Evolutionary conservation across 2,113 vertebrate species (phyloP), one percentile per base, ranked within the genome.

Genomic region (Ancistrus triradiatus): DNA sequence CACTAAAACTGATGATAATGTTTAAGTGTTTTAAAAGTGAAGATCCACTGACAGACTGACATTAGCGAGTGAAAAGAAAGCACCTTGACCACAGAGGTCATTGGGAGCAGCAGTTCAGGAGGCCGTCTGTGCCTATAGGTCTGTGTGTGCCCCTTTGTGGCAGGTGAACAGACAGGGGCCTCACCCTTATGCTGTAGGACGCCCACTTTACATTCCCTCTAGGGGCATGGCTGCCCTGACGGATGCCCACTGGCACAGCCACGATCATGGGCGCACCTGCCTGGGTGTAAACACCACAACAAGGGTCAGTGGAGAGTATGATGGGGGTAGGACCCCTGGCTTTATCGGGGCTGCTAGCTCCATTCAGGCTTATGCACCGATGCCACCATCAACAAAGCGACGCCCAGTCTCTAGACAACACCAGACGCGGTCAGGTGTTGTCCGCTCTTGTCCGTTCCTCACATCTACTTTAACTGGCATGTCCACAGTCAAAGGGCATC

Each of bases 101-200:
- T 19, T 7, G 25, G 46, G 59, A 63, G 63, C 65, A 71, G 53
- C 40, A 48, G 73, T 59, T 42, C 57, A 33, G 22, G 14, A 59
- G 60, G 61, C 65, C 64, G 64, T 75, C 69, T 70, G 68, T 70
- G 73, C 59, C 43, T 60, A 65, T 65, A 68, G 58, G 55, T 19
- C 31, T 18, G 13, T 18, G 48, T 52, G 60, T 63, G 65, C 65
- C 76, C 66, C 31, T 9, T 2, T 33, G 48, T 72, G 76, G 73
- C 76, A 75, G 69, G 55, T 73, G 40, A 73, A 75, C 70, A 70
- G 76, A 73, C 76, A 78, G 61, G 69, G 49, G 66, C 66, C 76
- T 78, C 73, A 78, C 76, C 76, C 62, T 57, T 40, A 57, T 64
- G 55, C 69, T 78, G 69, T 57, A 63, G 48, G 19, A 68, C 63